Percentiles rank a stretch among this genome's conserved stretches.
phyloP scores from a whole-genome alignment of 2,113 vertebrate species.

The Phrynosoma platyrhinos region DNA sequence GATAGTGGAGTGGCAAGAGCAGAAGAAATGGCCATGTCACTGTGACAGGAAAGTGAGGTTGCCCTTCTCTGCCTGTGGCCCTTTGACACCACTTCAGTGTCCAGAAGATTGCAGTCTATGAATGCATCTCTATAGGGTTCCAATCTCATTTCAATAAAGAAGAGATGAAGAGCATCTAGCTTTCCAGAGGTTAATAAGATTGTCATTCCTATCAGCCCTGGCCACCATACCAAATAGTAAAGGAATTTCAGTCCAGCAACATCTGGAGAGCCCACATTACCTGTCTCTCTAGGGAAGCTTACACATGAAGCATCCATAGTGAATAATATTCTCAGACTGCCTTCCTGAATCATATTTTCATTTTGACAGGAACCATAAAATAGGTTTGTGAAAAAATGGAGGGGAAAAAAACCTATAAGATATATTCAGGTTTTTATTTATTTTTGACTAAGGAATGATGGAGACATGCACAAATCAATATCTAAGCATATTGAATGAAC shows the following conservation, averaged over 20 bases:
- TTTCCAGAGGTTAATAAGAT: background rate
- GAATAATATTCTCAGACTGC: background rate
- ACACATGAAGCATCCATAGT: background rate
- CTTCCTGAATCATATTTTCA: conserved; percentile 7
- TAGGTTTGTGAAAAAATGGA: conserved; percentile 4
- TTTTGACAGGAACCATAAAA: conserved; percentile 33
- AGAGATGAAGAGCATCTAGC: too few species aligned
- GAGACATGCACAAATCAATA: conserved; percentile 22
- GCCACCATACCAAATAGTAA: too few species aligned
- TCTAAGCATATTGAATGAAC: conserved; percentile 25
- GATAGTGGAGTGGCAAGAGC: background rate
- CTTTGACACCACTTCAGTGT: too few species aligned
- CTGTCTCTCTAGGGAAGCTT: background rate
- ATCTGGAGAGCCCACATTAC: background rate
- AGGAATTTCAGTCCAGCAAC: background rate
- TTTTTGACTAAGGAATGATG: background rate
- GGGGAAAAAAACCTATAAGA: conserved; percentile 2
- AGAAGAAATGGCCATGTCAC: background rate
- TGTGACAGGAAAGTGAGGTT: background rate
- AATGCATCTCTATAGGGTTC: background rate
- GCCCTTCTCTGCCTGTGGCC: background rate
- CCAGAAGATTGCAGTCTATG: background rate
- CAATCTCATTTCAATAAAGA: background rate
- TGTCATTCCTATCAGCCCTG: background rate
- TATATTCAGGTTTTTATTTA: conserved; percentile 2